A percentile compares a stretch with the other conserved stretches of the same genome.
Conservation (phyloP, 2,888 invertebrate species). For the Ochropacha duplaris region DNA sequence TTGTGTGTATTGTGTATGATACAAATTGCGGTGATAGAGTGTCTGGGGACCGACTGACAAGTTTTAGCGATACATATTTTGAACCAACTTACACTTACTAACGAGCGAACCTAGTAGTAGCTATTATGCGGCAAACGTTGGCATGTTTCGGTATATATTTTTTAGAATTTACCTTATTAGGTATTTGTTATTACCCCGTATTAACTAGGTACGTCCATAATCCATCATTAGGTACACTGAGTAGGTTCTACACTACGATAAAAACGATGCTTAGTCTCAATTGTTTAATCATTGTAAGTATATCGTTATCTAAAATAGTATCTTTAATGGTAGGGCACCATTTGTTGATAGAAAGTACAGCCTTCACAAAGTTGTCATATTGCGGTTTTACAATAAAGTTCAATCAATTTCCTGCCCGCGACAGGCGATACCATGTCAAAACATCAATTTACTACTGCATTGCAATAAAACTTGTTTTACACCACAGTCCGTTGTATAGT, state of each 20-base stretch:
- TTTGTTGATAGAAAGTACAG: background rate
- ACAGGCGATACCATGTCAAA: background rate
- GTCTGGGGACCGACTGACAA: slow-evolving; percentile 6
- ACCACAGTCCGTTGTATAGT: background rate
- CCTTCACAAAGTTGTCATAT: background rate
- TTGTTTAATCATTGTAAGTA: too few species aligned
- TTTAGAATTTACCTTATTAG: too few species aligned
- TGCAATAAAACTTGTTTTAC: background rate
- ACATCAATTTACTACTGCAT: background rate
- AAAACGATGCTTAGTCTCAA: too few species aligned
- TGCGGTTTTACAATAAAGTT: background rate
- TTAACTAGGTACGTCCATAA: too few species aligned
- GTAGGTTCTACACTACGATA: too few species aligned
- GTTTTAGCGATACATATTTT: background rate
- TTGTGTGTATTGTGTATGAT: slow-evolving; percentile 12
- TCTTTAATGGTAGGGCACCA: too few species aligned
- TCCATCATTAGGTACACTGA: too few species aligned
- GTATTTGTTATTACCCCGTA: too few species aligned
- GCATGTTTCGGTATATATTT: slow-evolving; percentile 31
- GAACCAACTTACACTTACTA: slow-evolving; percentile 26
- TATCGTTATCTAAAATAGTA: too few species aligned
- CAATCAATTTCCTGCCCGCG: background rate
- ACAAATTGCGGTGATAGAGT: slow-evolving; percentile 25
- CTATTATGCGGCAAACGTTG: slow-evolving; percentile 36
- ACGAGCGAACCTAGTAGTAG: too few species aligned